These are phyloP conservation scores for Oryzias woworae DNA, from an alignment of 2,113 vertebrate species.

Conservation along the genomic window DNA sequence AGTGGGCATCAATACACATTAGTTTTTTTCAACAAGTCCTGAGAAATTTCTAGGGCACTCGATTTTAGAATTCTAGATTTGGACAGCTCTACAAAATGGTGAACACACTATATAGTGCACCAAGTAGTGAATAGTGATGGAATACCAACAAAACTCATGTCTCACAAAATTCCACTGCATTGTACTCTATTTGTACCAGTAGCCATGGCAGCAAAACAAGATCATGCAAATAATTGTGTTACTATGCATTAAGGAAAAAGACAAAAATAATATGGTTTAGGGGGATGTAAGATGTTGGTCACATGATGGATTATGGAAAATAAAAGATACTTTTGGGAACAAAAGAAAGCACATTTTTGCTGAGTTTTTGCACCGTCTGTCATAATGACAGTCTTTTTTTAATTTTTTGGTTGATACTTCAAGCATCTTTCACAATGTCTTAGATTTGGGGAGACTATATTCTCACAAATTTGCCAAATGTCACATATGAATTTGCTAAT, in stretches of 20 bases:
- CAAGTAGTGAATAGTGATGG: too few relatives aligned
- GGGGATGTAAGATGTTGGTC: conserved; percentile 36
- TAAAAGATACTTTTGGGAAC: too few relatives aligned
- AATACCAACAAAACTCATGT: too few relatives aligned
- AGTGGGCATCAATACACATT: too few relatives aligned
- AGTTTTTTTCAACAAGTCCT: too few relatives aligned
- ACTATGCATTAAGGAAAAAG: conserved; percentile 9
- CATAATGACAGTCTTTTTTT: conserved; percentile 30
- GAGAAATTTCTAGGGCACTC: too few relatives aligned
- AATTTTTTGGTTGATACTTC: conserved; percentile 24
- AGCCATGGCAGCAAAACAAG: conserved; percentile 15
- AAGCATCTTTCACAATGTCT: conserved; percentile 38
- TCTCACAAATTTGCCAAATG: conserved; percentile 49
- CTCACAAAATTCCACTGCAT: too few relatives aligned
- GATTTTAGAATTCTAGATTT: too few relatives aligned
- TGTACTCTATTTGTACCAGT: conserved; percentile 11
- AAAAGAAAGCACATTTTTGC: conserved; percentile 20
- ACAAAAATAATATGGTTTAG: conserved; percentile 1
- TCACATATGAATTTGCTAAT: conserved; percentile 57
- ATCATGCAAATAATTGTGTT: conserved; percentile 1
- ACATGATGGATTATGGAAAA: neutral
- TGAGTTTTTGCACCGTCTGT: conserved; percentile 33
- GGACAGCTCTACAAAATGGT: too few relatives aligned
- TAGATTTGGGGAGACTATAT: conserved; percentile 50
- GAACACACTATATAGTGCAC: too few relatives aligned